phyloP scores from a whole-genome alignment of 2,797 vertebrate genomes.

The Coluber constrictor region DNA sequence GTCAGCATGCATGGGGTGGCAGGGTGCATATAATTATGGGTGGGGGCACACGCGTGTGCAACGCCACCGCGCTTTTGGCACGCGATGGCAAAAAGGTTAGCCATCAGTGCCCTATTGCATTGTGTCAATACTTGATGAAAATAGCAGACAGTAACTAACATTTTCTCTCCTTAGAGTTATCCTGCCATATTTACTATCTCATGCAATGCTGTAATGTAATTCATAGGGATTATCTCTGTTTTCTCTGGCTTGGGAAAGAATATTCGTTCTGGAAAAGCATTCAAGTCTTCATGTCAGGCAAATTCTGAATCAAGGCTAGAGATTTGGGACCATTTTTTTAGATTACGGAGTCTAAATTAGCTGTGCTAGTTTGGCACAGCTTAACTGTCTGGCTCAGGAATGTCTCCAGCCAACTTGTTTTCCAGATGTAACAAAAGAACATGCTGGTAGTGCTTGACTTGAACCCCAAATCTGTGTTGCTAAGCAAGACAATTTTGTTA shows the following conservation, averaged over 20 bases:
- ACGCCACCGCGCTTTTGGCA: too few species aligned
- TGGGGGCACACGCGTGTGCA: too few species aligned
- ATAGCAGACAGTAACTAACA: neutral
- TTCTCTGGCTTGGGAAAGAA: neutral
- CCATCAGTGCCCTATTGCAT: neutral
- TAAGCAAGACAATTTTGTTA: neutral
- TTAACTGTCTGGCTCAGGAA: neutral
- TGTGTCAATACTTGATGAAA: neutral
- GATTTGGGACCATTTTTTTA: neutral
- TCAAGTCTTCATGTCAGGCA: neutral
- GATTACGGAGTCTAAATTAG: neutral
- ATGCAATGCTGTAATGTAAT: neutral
- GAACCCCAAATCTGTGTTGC: neutral
- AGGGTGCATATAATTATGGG: too few species aligned
- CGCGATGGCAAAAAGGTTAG: too few species aligned
- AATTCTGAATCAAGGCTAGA: neutral
- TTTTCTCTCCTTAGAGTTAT: neutral
- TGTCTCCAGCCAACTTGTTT: neutral
- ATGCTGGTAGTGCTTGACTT: neutral
- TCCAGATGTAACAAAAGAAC: neutral
- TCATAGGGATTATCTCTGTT: neutral
- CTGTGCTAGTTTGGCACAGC: neutral
- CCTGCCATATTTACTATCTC: neutral
- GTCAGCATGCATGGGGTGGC: accelerated
- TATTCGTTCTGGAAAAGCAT: neutral